Base-by-base conservation (phyloP, 2,113 vertebrate genomes). In the Turdus rufiventris region DNA sequence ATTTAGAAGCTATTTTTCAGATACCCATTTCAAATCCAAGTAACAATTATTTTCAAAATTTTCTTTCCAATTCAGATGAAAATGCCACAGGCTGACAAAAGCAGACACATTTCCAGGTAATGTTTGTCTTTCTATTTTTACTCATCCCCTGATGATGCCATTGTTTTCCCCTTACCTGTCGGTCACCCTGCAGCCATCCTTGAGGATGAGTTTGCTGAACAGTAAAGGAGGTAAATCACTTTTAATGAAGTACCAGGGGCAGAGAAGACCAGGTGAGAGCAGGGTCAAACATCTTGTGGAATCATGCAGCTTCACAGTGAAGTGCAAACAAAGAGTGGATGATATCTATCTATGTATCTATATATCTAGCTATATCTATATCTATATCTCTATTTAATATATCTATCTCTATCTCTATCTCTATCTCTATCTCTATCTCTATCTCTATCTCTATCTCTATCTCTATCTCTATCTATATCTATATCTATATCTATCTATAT, bases 1-100 rank as follows among this genome's bases (percentile, higher is more conserved):
- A 82, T 68, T 92, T 66, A 77, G 72, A 74, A 94, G 38, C 42
- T 75, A 5, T 81, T 95, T 94, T 94, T 86, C 57, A 79, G 70
- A 48, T 86, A 84, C 1, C 14, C 29, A 43, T 73, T 94, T 92
- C 47, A 88, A 85, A 34, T 40, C 18, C 51, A 73, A 81, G 26
- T 28, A 21, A 76, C 87, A 71, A 28, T 33, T n/a, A 45, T 85
- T 90, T 79, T 65, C 47, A 76, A n/a, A 16, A 18, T 79, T 91
- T 91, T 85, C 62, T 70, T 76, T 91, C 34, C 33, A 54, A 9
- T 90, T 85, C 71, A 58, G 20, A 34, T 74, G 54, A 66, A 94
- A 94, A 54, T 29, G 12, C 65, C 25, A 50, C 4, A 82, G 38
- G 18, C 38, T 45, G n/a, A 51, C 25, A 73, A 85, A 85, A 76